phyloP scores from a whole-genome alignment of 2,888 invertebrate genomes.

The Clostera curtula region DNA sequence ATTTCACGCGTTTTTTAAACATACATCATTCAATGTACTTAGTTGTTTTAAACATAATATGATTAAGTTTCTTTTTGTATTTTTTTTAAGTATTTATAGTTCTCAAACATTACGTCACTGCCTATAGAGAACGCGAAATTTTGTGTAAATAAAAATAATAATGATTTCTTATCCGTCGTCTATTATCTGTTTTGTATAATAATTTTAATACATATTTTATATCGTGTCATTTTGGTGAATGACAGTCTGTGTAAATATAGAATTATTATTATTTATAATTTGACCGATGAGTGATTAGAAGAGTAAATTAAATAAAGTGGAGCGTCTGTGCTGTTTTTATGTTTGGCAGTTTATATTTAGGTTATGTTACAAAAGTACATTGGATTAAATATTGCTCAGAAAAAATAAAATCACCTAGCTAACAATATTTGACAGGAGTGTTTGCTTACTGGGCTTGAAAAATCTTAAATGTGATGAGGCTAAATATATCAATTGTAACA shows the following conservation, averaged over 20 bases:
- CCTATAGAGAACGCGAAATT: constrained; percentile 37
- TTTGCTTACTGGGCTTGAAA: too few species aligned
- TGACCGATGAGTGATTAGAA: constrained; percentile 33
- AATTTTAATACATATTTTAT: constrained; percentile 32
- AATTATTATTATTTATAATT: constrained; percentile 41
- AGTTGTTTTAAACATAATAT: constrained; percentile 20
- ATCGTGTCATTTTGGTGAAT: constrained; percentile 34
- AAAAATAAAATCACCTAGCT: too few species aligned
- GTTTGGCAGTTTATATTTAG: constrained; percentile 17
- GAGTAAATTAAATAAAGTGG: constrained; percentile 20
- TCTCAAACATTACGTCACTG: constrained; percentile 41
- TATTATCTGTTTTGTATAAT: constrained; percentile 40
- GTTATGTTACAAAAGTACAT: constrained; percentile 55
- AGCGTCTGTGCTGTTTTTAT: constrained; percentile 26
- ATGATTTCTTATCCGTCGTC: constrained; percentile 31
- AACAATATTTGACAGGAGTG: too few species aligned
- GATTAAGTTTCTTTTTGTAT: constrained; percentile 23
- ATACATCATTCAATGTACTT: too few species aligned
- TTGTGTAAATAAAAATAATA: constrained; percentile 26
- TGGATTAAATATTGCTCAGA: too few species aligned
- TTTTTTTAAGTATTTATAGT: constrained; percentile 25
- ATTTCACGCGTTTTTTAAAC: too few species aligned
- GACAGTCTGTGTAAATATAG: constrained; percentile 63
- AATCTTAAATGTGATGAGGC: too few species aligned
- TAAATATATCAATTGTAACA: too few species aligned